Evolutionary conservation across 2,888 invertebrate species (phyloP), one percentile per base, ranked within the genome.

Genomic region (Tachina lurida): DNA sequence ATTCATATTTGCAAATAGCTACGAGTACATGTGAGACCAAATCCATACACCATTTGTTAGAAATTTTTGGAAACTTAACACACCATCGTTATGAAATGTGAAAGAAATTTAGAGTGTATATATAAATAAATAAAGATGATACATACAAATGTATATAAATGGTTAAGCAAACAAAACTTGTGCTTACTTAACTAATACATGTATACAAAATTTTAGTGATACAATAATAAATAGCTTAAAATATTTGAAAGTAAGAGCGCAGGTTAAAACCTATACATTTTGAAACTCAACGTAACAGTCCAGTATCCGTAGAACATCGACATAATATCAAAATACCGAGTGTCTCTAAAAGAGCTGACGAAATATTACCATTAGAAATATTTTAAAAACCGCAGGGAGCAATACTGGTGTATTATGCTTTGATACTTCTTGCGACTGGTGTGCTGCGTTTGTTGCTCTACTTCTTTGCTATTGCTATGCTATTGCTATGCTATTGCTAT

Each of bases 1-100:
- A 63, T 47, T 81, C 68, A 74, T 77, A 70, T 81, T 77, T 81
- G 77, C n/a, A 9, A 22, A 74, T n/a, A 60, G 41, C 41, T n/a
- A n/a, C 19, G 19, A 17, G 65, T 22, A 43, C 22, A 41, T 41
- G 3, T 60, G 17, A 39, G 10, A 62, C 13, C 13, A 12, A 12
- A 70, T 41, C 52, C 15, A 41, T 39, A 58, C 3, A 41, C 13
- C 12, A 58, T 31, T 65, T 47, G 13, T 17, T 17, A 3, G n/a
- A 49, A 39, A 41, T 39, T 17, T 62, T 62, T 43, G 41, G 62
- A 31, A 31, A 58, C 31, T 58, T 31, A 58, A 5, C 19, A 54
- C 19, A 54, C 19, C 12, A 19, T 54, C 10, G 4, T 19, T 19
- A 19, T 12, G 19, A 54, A 54, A 12, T 12, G 12, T 2, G 17